Percentiles rank a stretch among this genome's conserved stretches.
phyloP scores from a whole-genome alignment of 2,797 vertebrate genomes.

The Enteromius thamalakanensis region DNA sequence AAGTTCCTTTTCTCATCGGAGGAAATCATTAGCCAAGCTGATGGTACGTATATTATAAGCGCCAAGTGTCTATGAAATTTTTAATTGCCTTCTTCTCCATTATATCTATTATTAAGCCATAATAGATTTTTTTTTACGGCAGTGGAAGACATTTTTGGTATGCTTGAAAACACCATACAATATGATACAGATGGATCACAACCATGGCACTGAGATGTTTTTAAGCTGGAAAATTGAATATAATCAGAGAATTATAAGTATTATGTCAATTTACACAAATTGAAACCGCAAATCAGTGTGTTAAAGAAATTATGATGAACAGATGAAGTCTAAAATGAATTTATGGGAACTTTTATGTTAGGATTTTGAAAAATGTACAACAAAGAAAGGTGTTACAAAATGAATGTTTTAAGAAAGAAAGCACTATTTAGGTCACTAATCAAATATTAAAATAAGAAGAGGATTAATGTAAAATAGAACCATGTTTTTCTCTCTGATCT shows the following conservation, averaged over 20 bases:
- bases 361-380: not conserved
- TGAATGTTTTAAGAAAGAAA: not conserved
- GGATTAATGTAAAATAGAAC: not conserved
- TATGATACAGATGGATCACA: not conserved
- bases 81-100: conserved; percentile 40
- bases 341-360: not conserved
- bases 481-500: not conserved
- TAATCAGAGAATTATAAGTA: not conserved
- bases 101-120: conserved; percentile 44
- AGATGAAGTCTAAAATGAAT: not conserved
- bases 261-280: not conserved
- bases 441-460: not conserved
- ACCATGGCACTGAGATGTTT: not conserved
- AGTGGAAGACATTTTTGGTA: conserved; percentile 6
- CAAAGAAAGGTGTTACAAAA: not conserved
- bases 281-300: not conserved
- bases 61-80: conserved; percentile 21
- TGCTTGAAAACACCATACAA: conserved; percentile 18
- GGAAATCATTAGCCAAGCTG: conserved; percentile 17
- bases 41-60: conserved; percentile 6
- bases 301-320: not conserved
- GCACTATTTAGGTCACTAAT: not conserved
- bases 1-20: not conserved
- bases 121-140: conserved; percentile 19
- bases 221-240: not conserved